Evolutionary conservation across 2,888 invertebrate species (phyloP).

Genomic region (Apodemia duryi): DNA sequence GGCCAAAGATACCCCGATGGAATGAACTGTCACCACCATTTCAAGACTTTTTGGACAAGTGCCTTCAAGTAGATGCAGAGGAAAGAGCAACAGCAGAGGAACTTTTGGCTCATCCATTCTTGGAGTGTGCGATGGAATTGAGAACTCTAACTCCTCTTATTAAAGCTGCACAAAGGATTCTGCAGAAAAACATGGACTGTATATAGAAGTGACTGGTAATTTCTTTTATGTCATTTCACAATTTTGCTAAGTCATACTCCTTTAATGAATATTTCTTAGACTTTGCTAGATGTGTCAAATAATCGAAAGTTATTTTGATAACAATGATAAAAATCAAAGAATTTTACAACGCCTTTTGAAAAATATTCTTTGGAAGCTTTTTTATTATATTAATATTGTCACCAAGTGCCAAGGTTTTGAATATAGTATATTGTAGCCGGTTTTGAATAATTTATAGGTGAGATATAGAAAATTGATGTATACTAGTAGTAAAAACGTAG

Average conservation of each 20-base stretch:
- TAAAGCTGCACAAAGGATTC: conserved; percentile 92
- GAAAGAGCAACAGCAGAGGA: conserved; percentile 87
- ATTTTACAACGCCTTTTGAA: neutral
- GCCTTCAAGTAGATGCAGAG: conserved; percentile 91
- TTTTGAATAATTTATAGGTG: neutral
- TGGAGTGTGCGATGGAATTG: conserved; percentile 88
- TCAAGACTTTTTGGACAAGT: conserved; percentile 91
- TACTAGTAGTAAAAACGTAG: no score
- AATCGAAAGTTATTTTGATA: neutral
- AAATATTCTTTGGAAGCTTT: neutral
- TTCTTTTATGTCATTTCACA: neutral
- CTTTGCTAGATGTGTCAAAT: conserved; percentile 14
- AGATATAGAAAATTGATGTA: no score
- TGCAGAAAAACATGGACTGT: conserved; percentile 81
- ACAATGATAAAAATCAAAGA: neutral
- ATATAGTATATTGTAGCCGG: neutral
- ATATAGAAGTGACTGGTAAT: conserved; percentile 38
- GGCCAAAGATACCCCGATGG: conserved; percentile 93
- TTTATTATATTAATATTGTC: neutral
- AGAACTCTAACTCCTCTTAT: conserved; percentile 92
- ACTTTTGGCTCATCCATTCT: conserved; percentile 88
- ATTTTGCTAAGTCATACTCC: neutral
- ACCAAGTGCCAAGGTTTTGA: conserved; percentile 14
- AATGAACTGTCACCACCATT: conserved; percentile 87
- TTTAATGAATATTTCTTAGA: neutral